A percentile compares a stretch with the other conserved stretches of the same genome.
Conservation (phyloP, 2,888 invertebrate genomes). For the Thelaira solivaga region DNA sequence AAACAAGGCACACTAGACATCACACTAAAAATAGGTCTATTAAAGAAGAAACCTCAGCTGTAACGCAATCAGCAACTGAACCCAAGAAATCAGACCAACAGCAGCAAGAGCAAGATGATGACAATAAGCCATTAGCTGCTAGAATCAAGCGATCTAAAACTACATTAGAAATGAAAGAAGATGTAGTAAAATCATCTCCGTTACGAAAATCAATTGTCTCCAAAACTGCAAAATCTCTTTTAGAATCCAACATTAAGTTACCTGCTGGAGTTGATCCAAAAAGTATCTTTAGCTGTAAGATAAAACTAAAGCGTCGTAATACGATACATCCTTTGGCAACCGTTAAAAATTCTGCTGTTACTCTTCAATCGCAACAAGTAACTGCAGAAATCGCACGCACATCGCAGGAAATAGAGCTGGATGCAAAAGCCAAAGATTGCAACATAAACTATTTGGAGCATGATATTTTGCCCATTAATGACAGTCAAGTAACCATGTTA, state of each 20-base stretch:
- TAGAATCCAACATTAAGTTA: conserved; percentile 66
- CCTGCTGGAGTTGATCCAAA: conserved; percentile 73
- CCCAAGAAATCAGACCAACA: not conserved
- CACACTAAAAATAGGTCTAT: conserved; percentile 25
- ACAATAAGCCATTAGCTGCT: conserved; percentile 44
- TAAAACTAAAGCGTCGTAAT: conserved; percentile 71
- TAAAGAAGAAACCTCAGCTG: conserved; percentile 40
- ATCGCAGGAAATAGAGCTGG: conserved; percentile 55
- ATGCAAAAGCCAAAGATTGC: conserved; percentile 67
- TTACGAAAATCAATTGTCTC: conserved; percentile 31
- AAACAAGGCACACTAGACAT: conserved; percentile 34
- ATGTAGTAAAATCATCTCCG: not conserved
- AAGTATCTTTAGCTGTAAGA: conserved; percentile 72
- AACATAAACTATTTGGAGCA: conserved; percentile 77
- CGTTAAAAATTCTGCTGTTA: conserved; percentile 7
- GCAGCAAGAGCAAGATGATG: conserved; percentile 24
- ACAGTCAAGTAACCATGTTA: conserved; percentile 67
- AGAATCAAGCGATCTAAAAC: conserved; percentile 49
- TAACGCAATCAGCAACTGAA: not conserved
- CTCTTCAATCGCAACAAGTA: conserved; percentile 1
- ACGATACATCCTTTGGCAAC: conserved; percentile 55
- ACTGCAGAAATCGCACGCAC: conserved; percentile 37
- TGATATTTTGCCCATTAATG: conserved; percentile 79
- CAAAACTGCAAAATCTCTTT: conserved; percentile 60
- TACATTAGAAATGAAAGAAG: not conserved